phyloP scores from a whole-genome alignment of 2,113 vertebrate species.

The Dissostichus mawsoni region DNA sequence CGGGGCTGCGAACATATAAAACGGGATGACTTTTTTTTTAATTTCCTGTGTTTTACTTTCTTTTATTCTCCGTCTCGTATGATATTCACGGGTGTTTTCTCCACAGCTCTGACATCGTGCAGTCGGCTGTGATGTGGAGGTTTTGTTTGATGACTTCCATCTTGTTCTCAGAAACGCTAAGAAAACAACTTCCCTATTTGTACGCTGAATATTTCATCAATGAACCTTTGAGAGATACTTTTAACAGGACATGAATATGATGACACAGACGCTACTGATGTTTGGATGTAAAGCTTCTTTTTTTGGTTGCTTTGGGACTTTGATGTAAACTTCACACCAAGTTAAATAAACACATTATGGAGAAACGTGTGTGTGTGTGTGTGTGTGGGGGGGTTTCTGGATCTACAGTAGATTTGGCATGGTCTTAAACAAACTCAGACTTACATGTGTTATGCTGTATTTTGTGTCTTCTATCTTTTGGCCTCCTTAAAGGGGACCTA shows the following conservation, averaged over 20 bases:
- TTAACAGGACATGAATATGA: background rate
- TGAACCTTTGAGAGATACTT: background rate
- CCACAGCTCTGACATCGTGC: constrained; percentile 3
- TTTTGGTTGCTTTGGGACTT: background rate
- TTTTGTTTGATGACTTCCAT: constrained; percentile 15
- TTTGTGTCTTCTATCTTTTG: background rate
- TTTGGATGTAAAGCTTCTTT: too few relatives aligned
- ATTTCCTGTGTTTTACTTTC: background rate
- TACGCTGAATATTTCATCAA: constrained; percentile 50
- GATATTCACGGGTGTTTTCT: constrained; percentile 16
- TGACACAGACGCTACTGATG: too few relatives aligned
- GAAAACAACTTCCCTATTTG: constrained; percentile 17
- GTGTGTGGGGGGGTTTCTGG: background rate
- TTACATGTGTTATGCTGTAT: background rate
- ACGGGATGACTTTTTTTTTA: background rate
- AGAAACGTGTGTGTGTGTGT: background rate
- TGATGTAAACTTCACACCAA: background rate
- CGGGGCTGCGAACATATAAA: too few relatives aligned
- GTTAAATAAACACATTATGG: background rate
- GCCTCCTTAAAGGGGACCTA: too few relatives aligned
- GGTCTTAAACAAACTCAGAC: background rate
- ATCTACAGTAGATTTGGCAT: background rate
- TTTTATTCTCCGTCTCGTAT: background rate
- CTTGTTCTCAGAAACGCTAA: background rate
- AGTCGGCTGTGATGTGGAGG: background rate